Evolutionary conservation across 2,113 vertebrate genomes (phyloP).

Genomic region (Phaethon lepturus): DNA sequence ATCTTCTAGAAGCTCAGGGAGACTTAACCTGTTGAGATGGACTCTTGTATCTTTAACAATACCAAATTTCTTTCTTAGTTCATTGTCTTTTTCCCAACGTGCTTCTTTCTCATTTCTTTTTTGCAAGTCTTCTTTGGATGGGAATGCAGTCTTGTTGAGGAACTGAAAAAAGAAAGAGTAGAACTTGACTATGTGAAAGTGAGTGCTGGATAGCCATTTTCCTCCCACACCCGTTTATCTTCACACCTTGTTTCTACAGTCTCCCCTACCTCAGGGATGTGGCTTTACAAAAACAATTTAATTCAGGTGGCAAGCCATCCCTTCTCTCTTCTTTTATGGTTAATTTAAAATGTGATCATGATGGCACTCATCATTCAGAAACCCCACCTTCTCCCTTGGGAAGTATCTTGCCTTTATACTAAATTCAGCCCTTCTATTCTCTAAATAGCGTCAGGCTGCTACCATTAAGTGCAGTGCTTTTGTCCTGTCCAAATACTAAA

Average conservation of each 20-base stretch:
- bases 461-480: background rate
- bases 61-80: background rate
- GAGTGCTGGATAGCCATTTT: background rate
- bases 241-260: background rate
- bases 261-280: background rate
- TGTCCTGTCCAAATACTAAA: background rate
- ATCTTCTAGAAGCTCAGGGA: background rate
- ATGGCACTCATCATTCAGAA: background rate
- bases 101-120: background rate
- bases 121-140: background rate
- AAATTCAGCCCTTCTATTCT: background rate
- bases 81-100: rapidly evolving
- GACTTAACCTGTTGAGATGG: background rate
- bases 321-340: background rate
- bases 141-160: background rate
- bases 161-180: conserved; percentile 7
- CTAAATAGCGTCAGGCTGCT: background rate
- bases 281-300: background rate
- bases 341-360: background rate
- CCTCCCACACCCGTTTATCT: background rate
- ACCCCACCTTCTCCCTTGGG: background rate
- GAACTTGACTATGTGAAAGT: background rate
- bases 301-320: background rate
- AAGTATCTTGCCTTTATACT: background rate
- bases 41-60: background rate